Conservation (phyloP, 2,113 vertebrate genomes). For the Gasterosteus nipponicus region DNA sequence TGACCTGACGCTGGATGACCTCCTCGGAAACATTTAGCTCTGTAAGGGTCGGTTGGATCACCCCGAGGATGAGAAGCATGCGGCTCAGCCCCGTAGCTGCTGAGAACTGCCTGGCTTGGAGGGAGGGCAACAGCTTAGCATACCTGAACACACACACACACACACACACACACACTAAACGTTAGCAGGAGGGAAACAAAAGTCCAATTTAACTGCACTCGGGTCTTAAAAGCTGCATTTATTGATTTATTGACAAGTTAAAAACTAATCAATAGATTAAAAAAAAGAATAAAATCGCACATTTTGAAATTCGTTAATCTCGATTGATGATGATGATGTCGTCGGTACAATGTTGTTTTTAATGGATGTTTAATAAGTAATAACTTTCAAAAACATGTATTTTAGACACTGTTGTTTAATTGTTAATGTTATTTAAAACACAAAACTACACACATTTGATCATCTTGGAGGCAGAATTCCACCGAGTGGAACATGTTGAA, state of each 20-base stretch:
- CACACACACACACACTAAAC: constrained; percentile 1
- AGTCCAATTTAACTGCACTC: background rate
- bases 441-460: no score
- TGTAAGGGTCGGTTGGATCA: constrained; percentile 73
- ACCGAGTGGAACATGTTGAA: no score
- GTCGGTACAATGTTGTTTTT: no score
- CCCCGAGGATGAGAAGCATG: constrained; percentile 81
- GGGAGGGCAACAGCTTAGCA: constrained; percentile 77
- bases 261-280: background rate
- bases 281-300: no score
- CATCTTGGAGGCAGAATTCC: no score
- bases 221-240: background rate
- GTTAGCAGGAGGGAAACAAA: background rate
- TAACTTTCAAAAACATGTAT: no score
- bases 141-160: constrained; percentile 73
- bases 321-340: no score
- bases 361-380: no score
- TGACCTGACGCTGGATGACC: constrained; percentile 81
- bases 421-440: no score
- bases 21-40: constrained; percentile 77
- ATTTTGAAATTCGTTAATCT: no score
- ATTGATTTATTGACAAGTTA: background rate
- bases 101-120: constrained; percentile 82
- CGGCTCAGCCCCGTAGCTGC: constrained; percentile 83
- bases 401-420: no score